Evolutionary conservation across 2,888 invertebrate genomes (phyloP).

Genomic region (Cataglyphis altisquamis): DNA sequence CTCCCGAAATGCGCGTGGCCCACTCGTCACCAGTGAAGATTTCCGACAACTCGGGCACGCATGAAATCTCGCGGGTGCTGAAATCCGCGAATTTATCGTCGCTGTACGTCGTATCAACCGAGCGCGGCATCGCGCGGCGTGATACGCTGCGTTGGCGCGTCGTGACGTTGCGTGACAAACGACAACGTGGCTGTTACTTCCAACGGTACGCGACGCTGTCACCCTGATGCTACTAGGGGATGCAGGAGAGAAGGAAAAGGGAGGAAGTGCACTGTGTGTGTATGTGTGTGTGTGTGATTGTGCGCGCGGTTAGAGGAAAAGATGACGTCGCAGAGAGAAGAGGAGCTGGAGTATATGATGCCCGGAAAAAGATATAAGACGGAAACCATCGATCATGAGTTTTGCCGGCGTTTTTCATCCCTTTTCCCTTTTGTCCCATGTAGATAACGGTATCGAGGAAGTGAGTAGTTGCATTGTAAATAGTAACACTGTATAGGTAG

Average conservation of each 20-base stretch:
- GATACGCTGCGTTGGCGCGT: constrained; percentile 59
- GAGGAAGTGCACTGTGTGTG: background rate
- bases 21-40: constrained; percentile 48
- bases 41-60: constrained; percentile 47
- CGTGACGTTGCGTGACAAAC: constrained; percentile 78
- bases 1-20: constrained; percentile 27
- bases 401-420: constrained; percentile 40
- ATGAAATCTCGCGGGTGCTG: constrained; percentile 59
- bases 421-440: constrained; percentile 5
- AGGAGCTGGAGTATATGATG: constrained; percentile 29
- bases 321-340: constrained; percentile 36
- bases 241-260: background rate
- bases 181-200: constrained; percentile 69
- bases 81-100: constrained; percentile 63
- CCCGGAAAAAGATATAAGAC: constrained; percentile 54
- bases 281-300: background rate
- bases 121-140: constrained; percentile 45
- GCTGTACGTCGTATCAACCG: constrained; percentile 46
- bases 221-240: constrained; percentile 45
- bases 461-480: constrained; percentile 20
- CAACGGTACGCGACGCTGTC: constrained; percentile 56
- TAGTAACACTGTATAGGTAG: background rate
- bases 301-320: constrained; percentile 13
- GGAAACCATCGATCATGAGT: constrained; percentile 75
- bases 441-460: constrained; percentile 35